Conservation (phyloP, 2,888 invertebrate species). For the Octonoba sinensis region DNA sequence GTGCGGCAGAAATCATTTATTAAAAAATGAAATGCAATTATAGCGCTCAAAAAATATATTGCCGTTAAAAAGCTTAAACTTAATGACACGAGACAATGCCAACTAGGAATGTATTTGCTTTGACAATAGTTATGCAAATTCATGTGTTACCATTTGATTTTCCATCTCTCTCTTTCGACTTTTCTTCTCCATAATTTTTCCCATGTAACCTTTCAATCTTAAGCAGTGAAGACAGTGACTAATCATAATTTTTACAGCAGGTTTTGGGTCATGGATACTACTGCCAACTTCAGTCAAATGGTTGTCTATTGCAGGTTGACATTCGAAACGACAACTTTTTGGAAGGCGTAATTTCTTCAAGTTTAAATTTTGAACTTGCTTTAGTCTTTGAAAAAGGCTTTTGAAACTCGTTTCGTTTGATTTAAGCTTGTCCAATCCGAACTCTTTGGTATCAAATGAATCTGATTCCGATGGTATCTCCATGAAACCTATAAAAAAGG, state of each 20-base stretch:
- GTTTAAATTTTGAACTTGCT: constrained; percentile 16
- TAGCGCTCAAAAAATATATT: no score
- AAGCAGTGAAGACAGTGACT: constrained; percentile 46
- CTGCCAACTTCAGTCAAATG: neutral
- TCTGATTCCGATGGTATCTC: constrained; percentile 23
- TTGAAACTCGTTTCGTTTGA: neutral
- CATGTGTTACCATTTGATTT: neutral
- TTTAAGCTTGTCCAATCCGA: neutral
- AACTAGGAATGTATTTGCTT: neutral
- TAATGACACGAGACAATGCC: no score
- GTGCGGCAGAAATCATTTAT: no score
- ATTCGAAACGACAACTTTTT: constrained; percentile 36
- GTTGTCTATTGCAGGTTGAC: constrained; percentile 33
- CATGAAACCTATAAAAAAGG: constrained; percentile 18
- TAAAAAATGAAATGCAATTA: no score
- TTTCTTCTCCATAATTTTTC: constrained; percentile 10
- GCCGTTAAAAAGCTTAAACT: no score
- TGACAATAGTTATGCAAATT: neutral
- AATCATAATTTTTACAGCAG: constrained; percentile 22
- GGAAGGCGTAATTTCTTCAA: constrained; percentile 18
- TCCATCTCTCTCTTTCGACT: constrained; percentile 11
- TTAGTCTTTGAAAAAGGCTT: constrained; percentile 21
- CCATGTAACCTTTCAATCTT: constrained; percentile 37
- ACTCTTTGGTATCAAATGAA: neutral
- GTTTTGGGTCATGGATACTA: neutral